phyloP scores from a whole-genome alignment of 1,140 invertebrate species.

The Listronotus bonariensis region DNA sequence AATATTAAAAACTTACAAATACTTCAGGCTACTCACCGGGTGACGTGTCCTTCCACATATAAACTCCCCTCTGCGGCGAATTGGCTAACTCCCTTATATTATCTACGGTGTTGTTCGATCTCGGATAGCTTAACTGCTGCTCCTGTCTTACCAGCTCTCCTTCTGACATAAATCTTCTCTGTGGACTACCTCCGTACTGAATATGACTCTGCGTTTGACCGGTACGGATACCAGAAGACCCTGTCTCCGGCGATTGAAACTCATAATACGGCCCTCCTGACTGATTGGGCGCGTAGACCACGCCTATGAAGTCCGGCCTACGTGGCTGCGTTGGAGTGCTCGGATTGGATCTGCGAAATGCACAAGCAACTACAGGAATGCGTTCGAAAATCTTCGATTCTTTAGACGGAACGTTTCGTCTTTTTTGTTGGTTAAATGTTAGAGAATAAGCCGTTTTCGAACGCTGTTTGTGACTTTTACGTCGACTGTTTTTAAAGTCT shows the following conservation, averaged over 20 bases:
- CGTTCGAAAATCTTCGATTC: constrained; percentile 29
- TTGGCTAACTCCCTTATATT: constrained; percentile 78
- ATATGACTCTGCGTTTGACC: constrained; percentile 48
- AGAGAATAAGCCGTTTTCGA: background rate
- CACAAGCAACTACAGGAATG: constrained; percentile 49
- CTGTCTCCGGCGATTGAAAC: constrained; percentile 52
- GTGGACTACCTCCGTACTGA: constrained; percentile 67
- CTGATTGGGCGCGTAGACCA: constrained; percentile 57
- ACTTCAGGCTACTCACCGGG: constrained; percentile 40
- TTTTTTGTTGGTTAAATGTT: background rate
- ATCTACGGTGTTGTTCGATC: constrained; percentile 67
- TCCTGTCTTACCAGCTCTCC: constrained; percentile 79
- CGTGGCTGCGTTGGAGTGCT: constrained; percentile 85
- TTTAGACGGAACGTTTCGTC: background rate
- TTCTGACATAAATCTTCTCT: constrained; percentile 83
- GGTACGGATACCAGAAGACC: constrained; percentile 47
- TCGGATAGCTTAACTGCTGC: constrained; percentile 60
- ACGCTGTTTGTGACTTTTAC: background rate
- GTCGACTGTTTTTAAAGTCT: constrained; percentile 1
- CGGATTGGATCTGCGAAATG: constrained; percentile 77
- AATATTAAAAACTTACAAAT: no score
- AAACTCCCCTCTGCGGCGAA: constrained; percentile 80
- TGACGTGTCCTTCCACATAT: constrained; percentile 83
- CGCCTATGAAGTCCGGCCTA: constrained; percentile 83
- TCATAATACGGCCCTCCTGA: constrained; percentile 52